Conservation (phyloP, 2,888 invertebrate genomes). For the Drosophila greeni region DNA sequence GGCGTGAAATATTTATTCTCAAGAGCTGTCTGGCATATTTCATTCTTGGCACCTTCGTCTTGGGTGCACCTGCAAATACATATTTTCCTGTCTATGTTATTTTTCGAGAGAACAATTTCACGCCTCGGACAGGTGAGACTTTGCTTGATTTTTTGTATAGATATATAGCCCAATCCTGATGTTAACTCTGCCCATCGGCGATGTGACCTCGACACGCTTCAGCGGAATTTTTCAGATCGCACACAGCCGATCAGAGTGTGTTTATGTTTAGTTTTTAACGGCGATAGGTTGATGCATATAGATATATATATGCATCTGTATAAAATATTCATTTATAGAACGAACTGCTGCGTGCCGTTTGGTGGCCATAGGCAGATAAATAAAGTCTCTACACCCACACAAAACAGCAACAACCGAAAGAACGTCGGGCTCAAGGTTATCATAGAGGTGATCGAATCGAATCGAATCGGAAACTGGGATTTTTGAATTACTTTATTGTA, state of each 20-base stretch:
- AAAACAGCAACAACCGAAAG: conserved; percentile 36
- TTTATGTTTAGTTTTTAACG: conserved; percentile 49
- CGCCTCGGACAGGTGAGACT: conserved; percentile 30
- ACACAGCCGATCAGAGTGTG: conserved; percentile 42
- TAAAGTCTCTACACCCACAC: conserved; percentile 54
- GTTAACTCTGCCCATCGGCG: conserved; percentile 28
- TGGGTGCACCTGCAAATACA: conserved; percentile 52
- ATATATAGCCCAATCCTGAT: conserved; percentile 22
- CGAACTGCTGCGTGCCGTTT: conserved; percentile 14
- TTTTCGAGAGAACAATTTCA: conserved; percentile 22
- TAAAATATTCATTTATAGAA: conserved; percentile 33
- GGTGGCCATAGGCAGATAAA: conserved; percentile 46
- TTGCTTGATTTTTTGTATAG: neutral
- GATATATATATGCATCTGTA: conserved; percentile 21
- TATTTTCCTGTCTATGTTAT: neutral
- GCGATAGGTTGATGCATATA: conserved; percentile 22
- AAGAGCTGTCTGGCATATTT: conserved; percentile 19
- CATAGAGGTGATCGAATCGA: conserved; percentile 46
- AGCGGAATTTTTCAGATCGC: conserved; percentile 56
- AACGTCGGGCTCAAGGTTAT: conserved; percentile 56
- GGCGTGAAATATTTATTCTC: conserved; percentile 47
- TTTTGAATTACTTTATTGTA: conserved; percentile 53
- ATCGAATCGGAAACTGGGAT: conserved; percentile 19
- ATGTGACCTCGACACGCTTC: conserved; percentile 60
- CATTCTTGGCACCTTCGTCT: conserved; percentile 18